Base-by-base conservation (phyloP, 2,888 invertebrate species). In the Caenorhabditis drosophilae region DNA sequence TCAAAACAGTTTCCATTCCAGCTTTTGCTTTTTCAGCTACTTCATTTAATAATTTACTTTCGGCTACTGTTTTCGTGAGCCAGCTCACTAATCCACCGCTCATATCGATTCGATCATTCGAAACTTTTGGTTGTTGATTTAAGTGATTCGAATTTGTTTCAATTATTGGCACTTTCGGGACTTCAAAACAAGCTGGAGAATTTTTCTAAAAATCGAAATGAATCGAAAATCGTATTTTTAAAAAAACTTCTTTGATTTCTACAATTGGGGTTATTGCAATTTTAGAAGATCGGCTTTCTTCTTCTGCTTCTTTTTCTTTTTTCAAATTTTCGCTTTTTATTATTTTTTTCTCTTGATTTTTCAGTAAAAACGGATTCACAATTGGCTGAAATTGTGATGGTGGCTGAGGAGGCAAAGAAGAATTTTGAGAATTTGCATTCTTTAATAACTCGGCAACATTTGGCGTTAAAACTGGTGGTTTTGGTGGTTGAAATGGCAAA, bases 1-100 rank as follows among this genome's bases (percentile, higher is more conserved):
- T 73, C 36, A 73, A 55, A 7, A 73, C 73, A 3, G 71, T 67
- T 27, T 70, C 70, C 59, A 73, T 69, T 31, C 73, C 69, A 11
- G 61, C 57, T 55, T 68, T 70, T 20, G 73, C 70, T 38, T 68
- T 70, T 34, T 61, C 70, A 4, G 70, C 73, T 7, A 73, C 67
- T 41, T 66, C 70, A 22, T 25, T 62, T 34, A 73, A 27, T 4
- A 70, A 34, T 41, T 67, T 70, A 45, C 67, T 70, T 44, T 73
- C 73, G 2, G 52, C 49, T n/a, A 73, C 58, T 15, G 63, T 60
- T 23, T 73, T 70, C 11, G 73, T 67, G 16, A 73, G 26, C 73
- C 73, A 73, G 18, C 61, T 50, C 59, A 70, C 58, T 27, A 73
- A 50, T n/a, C 73, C 73, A 11, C 64, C 70, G 22, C 66, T 57